Evolutionary conservation across 1,140 invertebrate species (phyloP), one percentile per base, ranked within the genome.

Genomic region (Archegozetes longisetosus): DNA sequence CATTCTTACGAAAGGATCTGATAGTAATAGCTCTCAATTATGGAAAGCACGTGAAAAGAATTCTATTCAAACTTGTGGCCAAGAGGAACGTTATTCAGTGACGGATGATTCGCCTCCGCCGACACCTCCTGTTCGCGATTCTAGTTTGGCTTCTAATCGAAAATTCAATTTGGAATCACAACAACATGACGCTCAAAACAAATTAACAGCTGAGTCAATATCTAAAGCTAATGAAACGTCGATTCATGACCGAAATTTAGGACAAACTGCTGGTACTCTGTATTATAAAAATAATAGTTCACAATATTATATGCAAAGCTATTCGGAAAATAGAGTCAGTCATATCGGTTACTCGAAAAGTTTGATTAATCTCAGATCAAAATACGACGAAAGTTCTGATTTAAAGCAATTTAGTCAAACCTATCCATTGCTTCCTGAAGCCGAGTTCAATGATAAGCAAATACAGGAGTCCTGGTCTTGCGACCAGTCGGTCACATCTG

Each of bases 101-200:
- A 27, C 2, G n/a, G 57, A 53, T 13, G 56, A 53, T 49, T 53
- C 51, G 13, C 46, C 20, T 20, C 57, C 57, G 9, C 57, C 57
- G 24, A 58, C 57, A 2, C 57, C 57, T 28, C 57, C 57, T 4
- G 47, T 58, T 26, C 57, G 57, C 32, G 48, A 58, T 25, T 58
- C 57, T 3, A 58, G 57, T 51, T 58, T 58, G 49, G 40, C 57
- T 1, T 20, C 48, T n/a, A 58, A 58, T 24, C 9, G 47, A 14
- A 3, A 14, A 24, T 57, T 57, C 46, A 26, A 22, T 50, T n/a
- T 13, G 2, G 32, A 57, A 32, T 29, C 9, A 25, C 4, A 28
- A 52, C 4, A 52, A 25, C 4, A n/a, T 52, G 50, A 28, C 4
- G 20, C 23, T 28, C 27, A 28, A 25, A 23, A 14, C 22, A 23